Conservation (phyloP, 2,888 invertebrate genomes). For the Drosophila demipolita region DNA sequence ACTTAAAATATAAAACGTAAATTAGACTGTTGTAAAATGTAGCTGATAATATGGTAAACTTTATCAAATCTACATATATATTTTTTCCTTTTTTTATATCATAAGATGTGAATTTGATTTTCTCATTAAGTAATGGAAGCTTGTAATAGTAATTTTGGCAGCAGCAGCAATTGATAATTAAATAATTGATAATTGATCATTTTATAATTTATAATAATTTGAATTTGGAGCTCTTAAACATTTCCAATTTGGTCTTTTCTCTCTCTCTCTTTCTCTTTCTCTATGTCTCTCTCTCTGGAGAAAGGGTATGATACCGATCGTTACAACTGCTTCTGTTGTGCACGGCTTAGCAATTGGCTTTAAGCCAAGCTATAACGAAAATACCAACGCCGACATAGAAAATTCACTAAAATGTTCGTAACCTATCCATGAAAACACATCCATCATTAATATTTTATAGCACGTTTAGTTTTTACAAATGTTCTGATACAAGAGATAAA, state of each 20-base stretch:
- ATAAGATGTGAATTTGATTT: not conserved
- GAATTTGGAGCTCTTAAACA: too few relatives aligned
- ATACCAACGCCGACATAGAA: not conserved
- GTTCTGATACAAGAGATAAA: constrained; percentile 5
- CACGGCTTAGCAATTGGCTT: too few relatives aligned
- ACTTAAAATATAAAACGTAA: too few relatives aligned
- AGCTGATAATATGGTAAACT: too few relatives aligned
- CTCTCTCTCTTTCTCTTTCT: too few relatives aligned
- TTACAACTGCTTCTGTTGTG: too few relatives aligned
- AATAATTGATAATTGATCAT: not conserved
- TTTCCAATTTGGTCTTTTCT: too few relatives aligned
- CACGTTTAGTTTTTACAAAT: constrained; percentile 5
- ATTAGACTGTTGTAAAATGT: too few relatives aligned
- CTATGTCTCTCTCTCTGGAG: too few relatives aligned
- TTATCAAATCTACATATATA: not conserved
- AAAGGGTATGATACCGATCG: too few relatives aligned
- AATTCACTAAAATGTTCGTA: not conserved
- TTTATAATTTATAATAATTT: too few relatives aligned
- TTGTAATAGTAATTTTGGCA: not conserved
- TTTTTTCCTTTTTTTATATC: not conserved
- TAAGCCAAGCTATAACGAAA: not conserved
- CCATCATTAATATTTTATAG: not conserved
- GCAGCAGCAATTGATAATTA: not conserved
- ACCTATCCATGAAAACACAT: not conserved
- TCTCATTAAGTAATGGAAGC: not conserved